Evolutionary conservation across 1,140 invertebrate species (phyloP).

Genomic region (Cataglyphis hispanica): DNA sequence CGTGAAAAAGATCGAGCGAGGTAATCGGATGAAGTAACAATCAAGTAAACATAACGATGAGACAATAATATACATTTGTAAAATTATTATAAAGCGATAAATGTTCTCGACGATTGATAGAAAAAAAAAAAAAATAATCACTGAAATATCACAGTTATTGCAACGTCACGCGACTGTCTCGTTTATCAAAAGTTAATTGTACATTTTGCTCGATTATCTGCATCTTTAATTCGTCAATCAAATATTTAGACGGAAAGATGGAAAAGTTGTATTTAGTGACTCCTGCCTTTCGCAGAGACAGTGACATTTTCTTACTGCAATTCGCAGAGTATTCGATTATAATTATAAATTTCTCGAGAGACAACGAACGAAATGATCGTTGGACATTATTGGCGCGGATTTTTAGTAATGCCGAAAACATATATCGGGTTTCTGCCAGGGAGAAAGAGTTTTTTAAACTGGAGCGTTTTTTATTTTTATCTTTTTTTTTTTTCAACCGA

Average conservation of each 20-base stretch:
- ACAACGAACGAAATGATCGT: not conserved
- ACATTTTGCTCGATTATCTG: not conserved
- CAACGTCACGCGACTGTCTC: not conserved
- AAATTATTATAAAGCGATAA: not conserved
- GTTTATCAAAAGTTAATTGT: not conserved
- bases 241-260: not conserved
- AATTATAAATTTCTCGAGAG: not conserved
- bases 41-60: not conserved
- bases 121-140: not conserved
- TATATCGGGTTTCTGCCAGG: conserved; percentile 25
- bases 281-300: not conserved
- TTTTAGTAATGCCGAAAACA: conserved; percentile 27
- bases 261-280: not conserved
- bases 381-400: not conserved
- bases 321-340: no score
- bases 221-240: not conserved
- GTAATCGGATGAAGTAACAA: conserved; percentile 1
- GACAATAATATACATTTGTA: not conserved
- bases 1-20: not conserved
- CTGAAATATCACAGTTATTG: not conserved
- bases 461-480: conserved; percentile 5
- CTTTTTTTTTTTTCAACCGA: conserved; percentile 8
- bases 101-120: not conserved
- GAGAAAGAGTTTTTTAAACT: conserved; percentile 20
- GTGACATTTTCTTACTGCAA: not conserved